phyloP scores from a whole-genome alignment of 2,888 invertebrate genomes.

The Drosophila robusta region DNA sequence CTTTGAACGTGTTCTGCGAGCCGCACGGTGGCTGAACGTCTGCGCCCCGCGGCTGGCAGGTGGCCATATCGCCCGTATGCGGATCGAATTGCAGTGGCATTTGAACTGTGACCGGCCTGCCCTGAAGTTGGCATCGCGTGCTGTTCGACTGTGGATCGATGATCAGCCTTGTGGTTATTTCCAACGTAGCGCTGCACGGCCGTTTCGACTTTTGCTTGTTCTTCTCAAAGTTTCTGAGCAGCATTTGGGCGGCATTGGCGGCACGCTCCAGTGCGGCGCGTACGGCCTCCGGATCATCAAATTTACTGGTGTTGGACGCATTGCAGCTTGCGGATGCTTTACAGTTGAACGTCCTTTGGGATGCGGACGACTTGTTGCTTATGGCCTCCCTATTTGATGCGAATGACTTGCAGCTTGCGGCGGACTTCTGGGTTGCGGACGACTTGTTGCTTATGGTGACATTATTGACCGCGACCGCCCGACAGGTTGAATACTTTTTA shows the following conservation, averaged over 20 bases:
- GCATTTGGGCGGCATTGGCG: conserved; percentile 43
- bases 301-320: neutral
- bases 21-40: neutral
- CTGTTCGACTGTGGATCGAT: conserved; percentile 33
- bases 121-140: conserved; percentile 7
- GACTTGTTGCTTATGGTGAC: neutral
- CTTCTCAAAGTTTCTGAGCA: conserved; percentile 59
- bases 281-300: conserved; percentile 49
- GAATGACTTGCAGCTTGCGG: neutral
- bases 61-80: conserved; percentile 34
- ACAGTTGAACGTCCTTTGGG: neutral
- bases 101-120: conserved; percentile 55
- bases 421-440: neutral
- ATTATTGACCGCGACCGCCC: neutral
- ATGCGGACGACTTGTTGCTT: neutral
- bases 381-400: no score
- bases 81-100: conserved; percentile 70
- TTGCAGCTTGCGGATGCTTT: neutral
- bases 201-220: neutral
- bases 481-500: conserved; percentile 1
- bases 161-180: conserved; percentile 65
- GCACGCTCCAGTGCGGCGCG: conserved; percentile 57
- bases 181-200: conserved; percentile 54
- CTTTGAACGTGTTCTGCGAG: conserved; percentile 2
- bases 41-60: neutral